Evolutionary conservation across 2,888 invertebrate species (phyloP).

Genomic region (Caenorhabditis plicata): DNA sequence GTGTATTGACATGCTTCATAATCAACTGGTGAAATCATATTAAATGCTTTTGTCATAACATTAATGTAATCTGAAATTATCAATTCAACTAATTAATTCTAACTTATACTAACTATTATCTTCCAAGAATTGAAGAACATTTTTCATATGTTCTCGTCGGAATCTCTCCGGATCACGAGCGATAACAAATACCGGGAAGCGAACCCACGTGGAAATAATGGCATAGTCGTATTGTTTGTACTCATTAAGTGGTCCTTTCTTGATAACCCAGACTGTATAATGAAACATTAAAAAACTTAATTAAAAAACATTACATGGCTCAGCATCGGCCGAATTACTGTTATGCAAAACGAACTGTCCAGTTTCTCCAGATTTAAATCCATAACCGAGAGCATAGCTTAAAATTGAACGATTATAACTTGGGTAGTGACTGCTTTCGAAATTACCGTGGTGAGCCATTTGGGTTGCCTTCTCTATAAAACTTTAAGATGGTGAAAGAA

Average conservation of each 20-base stretch:
- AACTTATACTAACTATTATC: conserved; percentile 60
- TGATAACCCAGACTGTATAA: conserved; percentile 66
- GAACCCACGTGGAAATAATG: conserved; percentile 60
- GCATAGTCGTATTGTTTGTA: conserved; percentile 67
- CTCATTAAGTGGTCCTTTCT: conserved; percentile 66
- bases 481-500: conserved; percentile 65
- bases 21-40: conserved; percentile 66
- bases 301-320: conserved; percentile 57
- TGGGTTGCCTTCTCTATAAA: conserved; percentile 66
- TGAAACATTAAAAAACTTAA: neutral
- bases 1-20: conserved; percentile 66
- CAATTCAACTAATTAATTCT: neutral
- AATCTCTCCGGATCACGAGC: conserved; percentile 65
- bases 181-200: conserved; percentile 66
- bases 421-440: neutral
- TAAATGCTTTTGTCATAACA: conserved; percentile 66
- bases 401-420: no score
- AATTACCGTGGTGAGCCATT: conserved; percentile 62
- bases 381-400: conserved; percentile 66
- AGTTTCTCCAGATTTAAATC: conserved; percentile 65
- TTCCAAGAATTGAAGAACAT: conserved; percentile 65
- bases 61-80: conserved; percentile 64
- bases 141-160: conserved; percentile 62
- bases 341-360: conserved; percentile 66
- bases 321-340: conserved; percentile 65